A percentile compares a stretch with the other conserved stretches of the same genome.
These are phyloP conservation scores for Nyctereutes procyonoides DNA, from an alignment of 2,113 vertebrate genomes.

Conservation along the genomic window DNA sequence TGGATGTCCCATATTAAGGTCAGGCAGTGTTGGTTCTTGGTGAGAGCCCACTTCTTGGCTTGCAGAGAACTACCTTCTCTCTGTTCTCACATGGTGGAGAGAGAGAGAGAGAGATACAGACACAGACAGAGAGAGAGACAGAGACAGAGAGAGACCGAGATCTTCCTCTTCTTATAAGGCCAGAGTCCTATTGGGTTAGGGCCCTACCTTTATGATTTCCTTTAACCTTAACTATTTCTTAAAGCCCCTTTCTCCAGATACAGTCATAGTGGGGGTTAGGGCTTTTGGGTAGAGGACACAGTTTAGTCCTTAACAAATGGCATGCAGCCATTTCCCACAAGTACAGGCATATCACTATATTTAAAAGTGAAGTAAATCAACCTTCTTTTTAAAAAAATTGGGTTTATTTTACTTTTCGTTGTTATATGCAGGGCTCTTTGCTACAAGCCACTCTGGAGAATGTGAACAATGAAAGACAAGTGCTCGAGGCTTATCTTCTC, in stretches of 20 bases:
- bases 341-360: background rate
- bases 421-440: background rate
- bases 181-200: background rate
- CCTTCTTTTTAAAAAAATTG: background rate
- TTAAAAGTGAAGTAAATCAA: slow-evolving; percentile 10
- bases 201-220: background rate
- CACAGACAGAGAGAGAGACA: background rate
- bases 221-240: background rate
- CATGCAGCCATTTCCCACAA: background rate
- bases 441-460: background rate
- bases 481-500: background rate
- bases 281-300: background rate
- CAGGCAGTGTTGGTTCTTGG: background rate
- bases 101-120: background rate
- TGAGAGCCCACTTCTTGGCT: background rate
- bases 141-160: background rate
- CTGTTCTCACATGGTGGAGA: background rate
- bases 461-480: background rate
- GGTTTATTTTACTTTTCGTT: slow-evolving; percentile 35
- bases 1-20: background rate
- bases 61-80: background rate
- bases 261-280: background rate
- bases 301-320: background rate
- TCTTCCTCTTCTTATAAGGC: background rate
- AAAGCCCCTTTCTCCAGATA: background rate